Percentiles rank a stretch among this genome's conserved stretches.
These are phyloP conservation scores for Horisme vitalbata DNA, from an alignment of 2,888 invertebrate species.

Conservation along the genomic window DNA sequence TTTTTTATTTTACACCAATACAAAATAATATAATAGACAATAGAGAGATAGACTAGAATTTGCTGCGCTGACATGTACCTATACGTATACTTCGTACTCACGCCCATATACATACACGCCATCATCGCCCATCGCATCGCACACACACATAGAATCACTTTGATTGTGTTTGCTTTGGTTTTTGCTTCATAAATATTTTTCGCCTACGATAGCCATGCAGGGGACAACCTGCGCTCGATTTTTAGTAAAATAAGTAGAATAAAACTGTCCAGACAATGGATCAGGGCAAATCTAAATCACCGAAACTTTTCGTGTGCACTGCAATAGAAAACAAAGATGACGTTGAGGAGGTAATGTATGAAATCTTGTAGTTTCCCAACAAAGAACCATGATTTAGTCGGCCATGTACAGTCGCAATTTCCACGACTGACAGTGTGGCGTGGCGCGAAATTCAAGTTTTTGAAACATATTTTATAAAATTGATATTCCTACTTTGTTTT, in stretches of 20 bases:
- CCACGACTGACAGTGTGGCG: conserved; percentile 71
- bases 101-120: no score
- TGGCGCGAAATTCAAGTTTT: conserved; percentile 74
- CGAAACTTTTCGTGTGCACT: conserved; percentile 91
- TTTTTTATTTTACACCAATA: no score
- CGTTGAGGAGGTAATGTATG: conserved; percentile 91
- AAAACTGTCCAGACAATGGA: conserved; percentile 79
- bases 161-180: conserved; percentile 57
- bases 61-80: no score
- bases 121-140: neutral
- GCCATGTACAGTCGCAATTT: conserved; percentile 77
- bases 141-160: conserved; percentile 62
- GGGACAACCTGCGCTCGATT: conserved; percentile 81
- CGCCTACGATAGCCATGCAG: conserved; percentile 85
- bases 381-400: conserved; percentile 75
- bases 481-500: conserved; percentile 43
- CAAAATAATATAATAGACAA: no score
- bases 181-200: conserved; percentile 80
- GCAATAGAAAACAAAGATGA: conserved; percentile 95
- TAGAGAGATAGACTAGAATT: no score
- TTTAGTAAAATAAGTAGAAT: conserved; percentile 82
- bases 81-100: no score
- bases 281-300: conserved; percentile 83
- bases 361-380: conserved; percentile 74
- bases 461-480: conserved; percentile 36